Base-by-base conservation (phyloP, 2,797 vertebrate genomes). In the Sebastes oblongus region DNA sequence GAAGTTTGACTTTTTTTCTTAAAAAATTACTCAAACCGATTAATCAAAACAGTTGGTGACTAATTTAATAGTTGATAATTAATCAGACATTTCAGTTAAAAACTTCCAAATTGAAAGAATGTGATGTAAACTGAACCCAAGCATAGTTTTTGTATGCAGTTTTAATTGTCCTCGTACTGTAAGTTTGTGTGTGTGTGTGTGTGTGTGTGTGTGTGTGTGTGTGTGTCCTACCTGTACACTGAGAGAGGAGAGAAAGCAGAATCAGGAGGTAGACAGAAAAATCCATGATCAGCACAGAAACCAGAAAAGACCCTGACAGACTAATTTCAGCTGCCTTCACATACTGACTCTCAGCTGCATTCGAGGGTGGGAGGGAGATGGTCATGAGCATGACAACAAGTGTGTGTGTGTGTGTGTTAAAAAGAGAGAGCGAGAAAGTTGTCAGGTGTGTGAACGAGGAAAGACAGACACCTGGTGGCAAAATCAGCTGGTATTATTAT, bases 221-320 rank as follows among this genome's bases (percentile, higher is more conserved):
- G 46, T 55, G 56, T 42, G 67, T 83, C 93, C 80, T 94, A 96
- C 96, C 96, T 93, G 92, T 91, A 84, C 92, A 88, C 52, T 75
- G 80, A 36, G 88, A 87, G 61, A 93, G 55, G 55, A 94, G 54
- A 61, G 84, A 79, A 39, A 94, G 73, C 52, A 94, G 65, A 82
- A 73, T 82, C 55, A 80, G 80, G 82, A 95, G 80, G 73, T 87
- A 85, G 83, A 95, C 88, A 79, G 82, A 72, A 84, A 88, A 84
- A 72, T 77, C 89, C 95, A 96, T 96, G 86, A 83, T 91, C 83
- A 69, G 70, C 69, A 72, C 66, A 67, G 72, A 74, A 29, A 75
- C 27, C 32, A 68, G 22, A 77, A 52, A 66, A 24, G 80, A 80
- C 77, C 78, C 78, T 75, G 69, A 71, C 32, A 71, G 66, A 89